These are phyloP conservation scores for Cyphomyrus plagiostoma DNA, from an alignment of 2,113 vertebrate species.

Conservation along the genomic window DNA sequence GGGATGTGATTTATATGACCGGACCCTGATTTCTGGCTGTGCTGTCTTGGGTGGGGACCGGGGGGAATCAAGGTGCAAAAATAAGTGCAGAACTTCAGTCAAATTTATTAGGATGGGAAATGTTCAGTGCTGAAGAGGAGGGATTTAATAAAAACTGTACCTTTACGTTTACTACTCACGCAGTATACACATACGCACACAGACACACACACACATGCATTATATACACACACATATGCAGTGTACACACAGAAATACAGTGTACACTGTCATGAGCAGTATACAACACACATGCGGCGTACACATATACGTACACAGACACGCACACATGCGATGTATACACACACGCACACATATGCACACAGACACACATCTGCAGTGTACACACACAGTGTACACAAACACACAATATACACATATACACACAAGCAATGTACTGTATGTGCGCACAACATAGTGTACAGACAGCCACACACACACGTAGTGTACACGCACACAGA, in stretches of 20 bases:
- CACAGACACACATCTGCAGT: too few species aligned
- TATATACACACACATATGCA: not conserved
- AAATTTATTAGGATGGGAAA: slow-evolving; percentile 13
- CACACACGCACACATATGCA: not conserved
- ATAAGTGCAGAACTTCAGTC: not conserved
- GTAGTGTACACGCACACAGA: not conserved
- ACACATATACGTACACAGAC: not conserved
- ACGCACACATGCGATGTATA: not conserved
- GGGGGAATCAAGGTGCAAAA: not conserved
- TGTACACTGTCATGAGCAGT: too few species aligned
- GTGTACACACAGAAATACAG: not conserved
- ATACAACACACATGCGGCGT: not conserved
- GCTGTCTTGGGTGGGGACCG: not conserved
- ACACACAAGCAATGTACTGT: not conserved
- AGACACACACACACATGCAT: not conserved
- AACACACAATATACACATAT: not conserved
- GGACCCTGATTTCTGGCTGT: not conserved
- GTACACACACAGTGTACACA: not conserved
- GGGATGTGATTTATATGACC: not conserved
- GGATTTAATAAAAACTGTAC: slow-evolving; percentile 6
- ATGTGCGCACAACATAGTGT: too few species aligned
- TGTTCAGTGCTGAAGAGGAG: not conserved
- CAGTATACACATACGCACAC: not conserved
- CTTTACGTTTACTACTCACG: not conserved
- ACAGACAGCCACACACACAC: too few species aligned